Evolutionary conservation across 2,888 invertebrate species (phyloP).

Genomic region (Lasioglossum marginatum): DNA sequence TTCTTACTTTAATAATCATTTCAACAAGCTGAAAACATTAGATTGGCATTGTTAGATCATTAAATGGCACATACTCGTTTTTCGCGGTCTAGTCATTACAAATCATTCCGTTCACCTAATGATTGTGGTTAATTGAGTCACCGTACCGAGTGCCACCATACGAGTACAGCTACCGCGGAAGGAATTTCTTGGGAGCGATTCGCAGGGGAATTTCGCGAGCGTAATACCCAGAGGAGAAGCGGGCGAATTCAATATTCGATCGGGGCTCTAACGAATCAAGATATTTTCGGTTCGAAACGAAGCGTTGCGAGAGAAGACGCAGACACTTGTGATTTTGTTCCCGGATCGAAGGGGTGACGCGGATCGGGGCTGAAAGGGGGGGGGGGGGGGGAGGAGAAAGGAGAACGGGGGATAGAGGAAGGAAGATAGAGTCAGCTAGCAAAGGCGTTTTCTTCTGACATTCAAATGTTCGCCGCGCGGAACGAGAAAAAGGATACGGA

Average conservation of each 20-base stretch:
- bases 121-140: too few species aligned
- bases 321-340: constrained; percentile 65
- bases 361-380: constrained; percentile 3
- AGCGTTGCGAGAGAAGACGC: constrained; percentile 48
- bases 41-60: too few species aligned
- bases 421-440: constrained; percentile 25
- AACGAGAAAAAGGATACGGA: constrained; percentile 73
- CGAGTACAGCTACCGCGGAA: background rate
- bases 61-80: too few species aligned
- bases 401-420: background rate
- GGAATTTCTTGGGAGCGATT: background rate
- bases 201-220: background rate
- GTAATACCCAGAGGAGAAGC: constrained; percentile 23
- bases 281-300: too few species aligned
- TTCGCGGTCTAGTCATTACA: too few species aligned
- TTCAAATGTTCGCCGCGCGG: constrained; percentile 78
- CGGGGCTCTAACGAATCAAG: constrained; percentile 23
- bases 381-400: background rate
- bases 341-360: constrained; percentile 30
- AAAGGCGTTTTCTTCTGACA: constrained; percentile 78
- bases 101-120: too few species aligned
- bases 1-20: too few species aligned
- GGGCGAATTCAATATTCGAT: constrained; percentile 42
- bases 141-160: background rate
- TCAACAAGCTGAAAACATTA: too few species aligned